Base-by-base conservation (phyloP, 2,888 invertebrate species). In the Oasisia sp. region DNA sequence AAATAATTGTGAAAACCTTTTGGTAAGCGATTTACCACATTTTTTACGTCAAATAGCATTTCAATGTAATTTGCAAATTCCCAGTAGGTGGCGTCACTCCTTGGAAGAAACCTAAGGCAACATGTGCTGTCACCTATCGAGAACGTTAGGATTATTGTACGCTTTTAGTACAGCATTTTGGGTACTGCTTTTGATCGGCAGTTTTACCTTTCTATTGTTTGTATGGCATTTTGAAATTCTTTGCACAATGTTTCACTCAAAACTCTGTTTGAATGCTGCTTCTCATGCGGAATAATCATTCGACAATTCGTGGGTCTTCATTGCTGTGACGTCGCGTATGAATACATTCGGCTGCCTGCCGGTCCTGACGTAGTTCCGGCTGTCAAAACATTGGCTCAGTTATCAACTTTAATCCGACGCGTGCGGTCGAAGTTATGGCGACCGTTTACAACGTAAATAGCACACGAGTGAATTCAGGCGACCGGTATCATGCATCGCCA, bases 381-480 rank as follows among this genome's bases (percentile, higher is more conserved):
- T 74, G n/a, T 74, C 74, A 74, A 74, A 74, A 74, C 74, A 74
- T 74, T 74, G 74, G 74, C 74, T 74, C 74, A 74, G 74, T 74
- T 74, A 74, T 74, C 74, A 74, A 74, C 74, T 74, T 19, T 74
- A 74, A 74, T 74, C 74, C 74, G n/a, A 8, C 74, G 74, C 74
- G 74, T 74, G 74, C 27, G 74, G 74, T 74, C 74, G 74, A 74
- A 74, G 74, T 74, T 74, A 74, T 74, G 74, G 74, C 74, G 74
- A 74, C 74, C 27, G 74, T 74, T n/a, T 74, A 74, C 74, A 74
- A 74, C 74, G 74, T 74, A 14, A 74, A 74, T 27, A 74, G 27
- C 27, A 74, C 74, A 74, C 14, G 74, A n/a, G 27, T 74, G n/a
- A 74, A 74, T 74, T 74, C 74, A 74, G 74, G 74, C 74, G 74